Conservation (phyloP, 2,113 vertebrate genomes). For the Apteryx owenii region DNA sequence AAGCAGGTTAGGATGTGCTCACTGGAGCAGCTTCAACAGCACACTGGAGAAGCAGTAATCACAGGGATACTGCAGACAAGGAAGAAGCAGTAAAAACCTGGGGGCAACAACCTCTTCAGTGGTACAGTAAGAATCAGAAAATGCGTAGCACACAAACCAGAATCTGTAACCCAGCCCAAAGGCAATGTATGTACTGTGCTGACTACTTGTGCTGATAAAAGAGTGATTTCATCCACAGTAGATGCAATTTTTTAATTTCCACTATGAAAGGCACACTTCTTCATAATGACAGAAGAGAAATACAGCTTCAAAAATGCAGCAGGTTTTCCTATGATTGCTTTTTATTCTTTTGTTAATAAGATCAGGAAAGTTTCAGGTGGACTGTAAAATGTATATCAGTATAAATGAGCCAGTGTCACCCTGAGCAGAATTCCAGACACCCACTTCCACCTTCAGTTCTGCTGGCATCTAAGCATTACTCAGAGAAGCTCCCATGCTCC, state of each 20-base stretch:
- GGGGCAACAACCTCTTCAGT: background rate
- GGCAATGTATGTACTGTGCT: background rate
- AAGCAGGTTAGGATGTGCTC: background rate
- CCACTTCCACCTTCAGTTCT: background rate
- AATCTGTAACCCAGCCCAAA: background rate
- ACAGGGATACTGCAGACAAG: background rate
- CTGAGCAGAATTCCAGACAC: background rate
- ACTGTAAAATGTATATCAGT: background rate
- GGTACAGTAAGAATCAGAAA: background rate
- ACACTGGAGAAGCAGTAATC: background rate
- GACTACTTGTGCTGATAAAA: background rate
- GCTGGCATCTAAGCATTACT: background rate
- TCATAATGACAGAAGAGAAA: background rate
- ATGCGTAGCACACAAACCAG: background rate
- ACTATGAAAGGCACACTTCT: background rate
- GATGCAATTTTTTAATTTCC: background rate
- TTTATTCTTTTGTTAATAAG: background rate
- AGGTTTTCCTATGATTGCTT: background rate
- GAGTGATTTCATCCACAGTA: background rate
- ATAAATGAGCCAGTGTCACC: background rate
- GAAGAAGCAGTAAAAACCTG: background rate
- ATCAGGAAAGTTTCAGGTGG: background rate
- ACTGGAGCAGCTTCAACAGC: background rate
- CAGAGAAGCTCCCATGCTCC: background rate
- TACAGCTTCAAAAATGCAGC: background rate